These are phyloP conservation scores for Cosmia pyralina DNA, from an alignment of 2,888 invertebrate genomes.

Conservation along the genomic window DNA sequence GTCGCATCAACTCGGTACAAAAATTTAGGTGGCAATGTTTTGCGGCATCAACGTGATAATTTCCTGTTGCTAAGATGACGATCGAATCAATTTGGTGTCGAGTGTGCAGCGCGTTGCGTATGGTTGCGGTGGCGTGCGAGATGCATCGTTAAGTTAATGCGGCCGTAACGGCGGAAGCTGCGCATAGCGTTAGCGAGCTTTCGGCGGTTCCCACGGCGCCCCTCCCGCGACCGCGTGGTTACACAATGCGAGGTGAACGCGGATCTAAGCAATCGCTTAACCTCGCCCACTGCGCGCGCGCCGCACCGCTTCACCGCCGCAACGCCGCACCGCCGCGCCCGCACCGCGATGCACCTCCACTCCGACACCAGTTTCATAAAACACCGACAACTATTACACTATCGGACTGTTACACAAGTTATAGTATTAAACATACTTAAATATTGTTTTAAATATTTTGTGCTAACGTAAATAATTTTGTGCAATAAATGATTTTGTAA, in stretches of 20 bases:
- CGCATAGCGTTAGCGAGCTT: constrained; percentile 84
- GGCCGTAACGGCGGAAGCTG: constrained; percentile 87
- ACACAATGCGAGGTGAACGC: constrained; percentile 90
- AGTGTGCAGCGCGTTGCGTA: constrained; percentile 75
- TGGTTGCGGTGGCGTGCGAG: constrained; percentile 78
- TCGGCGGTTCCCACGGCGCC: constrained; percentile 89
- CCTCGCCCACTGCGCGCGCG: constrained; percentile 88
- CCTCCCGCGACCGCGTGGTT: constrained; percentile 80
- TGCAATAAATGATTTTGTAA: constrained; percentile 21
- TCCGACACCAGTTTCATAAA: constrained; percentile 66
- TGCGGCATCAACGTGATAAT: constrained; percentile 78
- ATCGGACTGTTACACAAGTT: constrained; percentile 60
- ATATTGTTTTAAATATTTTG: constrained; percentile 33
- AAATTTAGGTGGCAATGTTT: constrained; percentile 72
- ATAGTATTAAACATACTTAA: constrained; percentile 35
- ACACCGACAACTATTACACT: constrained; percentile 53
- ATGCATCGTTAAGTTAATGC: constrained; percentile 86
- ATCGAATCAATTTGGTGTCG: constrained; percentile 82
- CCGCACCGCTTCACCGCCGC: constrained; percentile 65
- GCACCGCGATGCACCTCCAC: constrained; percentile 67
- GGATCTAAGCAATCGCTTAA: constrained; percentile 91
- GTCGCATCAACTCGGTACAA: constrained; percentile 60
- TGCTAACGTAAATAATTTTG: too few relatives aligned
- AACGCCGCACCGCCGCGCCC: constrained; percentile 61
- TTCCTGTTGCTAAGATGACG: constrained; percentile 84